phyloP scores from a whole-genome alignment of 2,888 invertebrate species.

The Nemapogon koenigi region DNA sequence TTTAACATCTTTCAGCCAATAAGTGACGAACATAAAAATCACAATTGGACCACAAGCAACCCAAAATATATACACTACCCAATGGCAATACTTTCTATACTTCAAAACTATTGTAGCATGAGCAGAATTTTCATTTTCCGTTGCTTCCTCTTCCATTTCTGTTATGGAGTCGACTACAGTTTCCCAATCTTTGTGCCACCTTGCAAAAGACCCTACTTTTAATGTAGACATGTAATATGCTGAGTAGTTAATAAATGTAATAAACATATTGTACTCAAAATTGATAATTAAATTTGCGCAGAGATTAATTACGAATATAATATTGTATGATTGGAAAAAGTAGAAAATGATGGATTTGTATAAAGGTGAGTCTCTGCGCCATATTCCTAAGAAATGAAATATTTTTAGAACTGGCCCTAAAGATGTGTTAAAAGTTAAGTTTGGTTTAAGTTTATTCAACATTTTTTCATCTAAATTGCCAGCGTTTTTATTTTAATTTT shows the following conservation, averaged over 20 bases:
- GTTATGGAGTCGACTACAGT: background rate
- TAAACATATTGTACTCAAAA: background rate
- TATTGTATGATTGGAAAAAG: background rate
- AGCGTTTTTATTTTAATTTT: too few species aligned
- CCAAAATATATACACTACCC: constrained; percentile 1
- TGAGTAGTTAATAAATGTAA: constrained; percentile 3
- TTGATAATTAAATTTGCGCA: constrained; percentile 1
- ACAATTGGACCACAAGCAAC: background rate
- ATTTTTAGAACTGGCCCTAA: constrained; percentile 1
- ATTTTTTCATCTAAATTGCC: too few species aligned
- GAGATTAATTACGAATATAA: background rate
- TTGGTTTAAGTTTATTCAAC: too few species aligned
- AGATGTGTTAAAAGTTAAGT: too few species aligned
- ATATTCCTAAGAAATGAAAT: background rate
- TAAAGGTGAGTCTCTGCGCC: background rate
- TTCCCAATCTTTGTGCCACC: constrained; percentile 1
- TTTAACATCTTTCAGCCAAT: constrained; percentile 3
- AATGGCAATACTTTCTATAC: constrained; percentile 1
- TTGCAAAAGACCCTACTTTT: background rate
- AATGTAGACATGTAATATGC: constrained; percentile 1
- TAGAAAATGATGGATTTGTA: constrained; percentile 1
- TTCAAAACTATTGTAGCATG: background rate
- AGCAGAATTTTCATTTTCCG: background rate
- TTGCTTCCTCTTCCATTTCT: constrained; percentile 1
- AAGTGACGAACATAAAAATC: background rate